Evolutionary conservation across 2,113 vertebrate genomes (phyloP).

Genomic region (Salminus brasiliensis): DNA sequence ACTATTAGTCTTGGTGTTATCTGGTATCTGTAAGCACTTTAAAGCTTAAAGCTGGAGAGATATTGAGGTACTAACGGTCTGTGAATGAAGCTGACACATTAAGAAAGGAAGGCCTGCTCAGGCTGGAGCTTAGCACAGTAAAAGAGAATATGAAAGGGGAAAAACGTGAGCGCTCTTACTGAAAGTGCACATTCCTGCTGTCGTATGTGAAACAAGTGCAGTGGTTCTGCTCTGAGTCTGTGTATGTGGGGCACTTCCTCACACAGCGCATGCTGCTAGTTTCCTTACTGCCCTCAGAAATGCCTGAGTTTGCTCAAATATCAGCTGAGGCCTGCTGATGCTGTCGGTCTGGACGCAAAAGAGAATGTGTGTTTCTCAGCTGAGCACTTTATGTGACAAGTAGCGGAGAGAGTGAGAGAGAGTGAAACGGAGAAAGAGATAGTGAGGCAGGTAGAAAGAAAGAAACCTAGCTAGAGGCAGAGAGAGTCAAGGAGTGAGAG

Average conservation of each 20-base stretch:
- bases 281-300: conserved; percentile 17
- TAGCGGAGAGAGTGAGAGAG: not conserved
- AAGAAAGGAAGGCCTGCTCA: not conserved
- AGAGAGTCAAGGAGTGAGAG: not conserved
- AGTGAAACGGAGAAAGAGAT: not conserved
- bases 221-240: not conserved
- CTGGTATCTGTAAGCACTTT: too few species aligned
- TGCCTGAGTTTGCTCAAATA: not conserved
- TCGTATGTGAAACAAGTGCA: not conserved
- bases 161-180: not conserved
- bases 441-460: not conserved
- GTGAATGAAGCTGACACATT: not conserved
- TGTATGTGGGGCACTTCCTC: conserved; percentile 27
- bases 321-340: conserved; percentile 6
- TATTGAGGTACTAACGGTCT: not conserved
- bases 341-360: not conserved
- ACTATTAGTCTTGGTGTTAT: too few species aligned
- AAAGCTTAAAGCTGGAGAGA: not conserved
- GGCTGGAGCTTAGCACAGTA: not conserved
- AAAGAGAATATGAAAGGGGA: not conserved
- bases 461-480: not conserved
- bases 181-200: conserved; percentile 3
- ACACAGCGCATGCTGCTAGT: not conserved
- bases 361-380: conserved; percentile 8
- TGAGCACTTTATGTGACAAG: not conserved